phyloP scores from a whole-genome alignment of 2,888 invertebrate genomes.

The Sarcophaga caerulescens region DNA sequence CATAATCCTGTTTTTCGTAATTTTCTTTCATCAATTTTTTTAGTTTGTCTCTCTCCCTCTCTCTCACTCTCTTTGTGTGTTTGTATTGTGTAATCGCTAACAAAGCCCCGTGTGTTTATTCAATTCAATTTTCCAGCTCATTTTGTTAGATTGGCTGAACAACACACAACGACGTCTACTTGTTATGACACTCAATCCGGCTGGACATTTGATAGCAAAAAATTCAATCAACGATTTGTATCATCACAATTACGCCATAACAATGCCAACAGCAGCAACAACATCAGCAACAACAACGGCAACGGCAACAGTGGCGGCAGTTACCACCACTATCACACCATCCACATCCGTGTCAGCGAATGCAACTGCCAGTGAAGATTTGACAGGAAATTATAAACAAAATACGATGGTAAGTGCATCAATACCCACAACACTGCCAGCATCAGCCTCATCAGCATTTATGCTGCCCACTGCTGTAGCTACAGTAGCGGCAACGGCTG shows the following conservation, averaged over 20 bases:
- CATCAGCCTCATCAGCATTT: slow-evolving; percentile 38
- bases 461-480: slow-evolving; percentile 43
- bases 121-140: slow-evolving; percentile 76
- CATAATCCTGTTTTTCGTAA: slow-evolving; percentile 17
- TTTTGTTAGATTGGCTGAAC: slow-evolving; percentile 80
- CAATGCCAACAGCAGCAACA: slow-evolving; percentile 37
- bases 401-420: slow-evolving; percentile 45
- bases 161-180: slow-evolving; percentile 78
- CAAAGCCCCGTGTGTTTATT: slow-evolving; percentile 11
- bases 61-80: not conserved
- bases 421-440: slow-evolving; percentile 13
- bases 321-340: not conserved
- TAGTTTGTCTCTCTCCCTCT: not conserved
- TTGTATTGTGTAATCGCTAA: not conserved
- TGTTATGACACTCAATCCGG: slow-evolving; percentile 80
- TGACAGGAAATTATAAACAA: slow-evolving; percentile 26
- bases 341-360: slow-evolving; percentile 1
- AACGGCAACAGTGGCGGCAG: slow-evolving; percentile 23
- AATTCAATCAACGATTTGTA: slow-evolving; percentile 80
- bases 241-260: slow-evolving; percentile 72
- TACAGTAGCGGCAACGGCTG: slow-evolving; percentile 71
- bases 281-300: slow-evolving; percentile 44
- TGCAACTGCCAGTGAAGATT: slow-evolving; percentile 10
- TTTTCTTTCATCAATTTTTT: not conserved
- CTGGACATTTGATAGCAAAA: slow-evolving; percentile 81